A percentile compares a stretch with the other conserved stretches of the same genome.
phyloP scores from a whole-genome alignment of 2,888 invertebrate genomes.

The Ectobius pallidus region DNA sequence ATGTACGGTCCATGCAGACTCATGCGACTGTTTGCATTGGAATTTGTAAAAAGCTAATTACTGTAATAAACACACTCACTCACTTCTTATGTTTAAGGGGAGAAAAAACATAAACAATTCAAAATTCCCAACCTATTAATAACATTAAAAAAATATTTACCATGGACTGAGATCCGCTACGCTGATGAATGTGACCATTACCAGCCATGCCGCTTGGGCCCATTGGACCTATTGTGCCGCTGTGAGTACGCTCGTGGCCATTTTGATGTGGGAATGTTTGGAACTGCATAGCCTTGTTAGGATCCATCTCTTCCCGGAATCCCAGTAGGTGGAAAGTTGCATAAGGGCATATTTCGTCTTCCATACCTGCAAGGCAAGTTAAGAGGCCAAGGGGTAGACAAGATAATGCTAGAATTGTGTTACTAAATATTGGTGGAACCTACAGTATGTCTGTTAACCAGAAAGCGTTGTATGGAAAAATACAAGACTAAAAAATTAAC shows the following conservation, averaged over 20 bases:
- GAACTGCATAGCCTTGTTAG: conserved; percentile 88
- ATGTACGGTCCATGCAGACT: no score
- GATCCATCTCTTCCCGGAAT: conserved; percentile 96
- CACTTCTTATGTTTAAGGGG: no score
- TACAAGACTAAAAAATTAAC: no score
- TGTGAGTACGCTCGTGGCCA: conserved; percentile 67
- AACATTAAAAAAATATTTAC: conserved; percentile 54
- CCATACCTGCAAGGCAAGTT: conserved; percentile 72
- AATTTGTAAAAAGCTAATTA: no score
- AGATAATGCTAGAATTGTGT: background rate
- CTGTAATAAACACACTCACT: no score
- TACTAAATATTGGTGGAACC: background rate
- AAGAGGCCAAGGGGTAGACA: conserved; percentile 27
- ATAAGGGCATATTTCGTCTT: conserved; percentile 96
- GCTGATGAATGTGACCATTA: conserved; percentile 78
- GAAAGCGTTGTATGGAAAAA: no score
- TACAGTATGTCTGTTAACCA: no score
- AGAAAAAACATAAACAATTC: no score
- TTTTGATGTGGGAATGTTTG: conserved; percentile 83
- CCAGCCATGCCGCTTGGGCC: conserved; percentile 67
- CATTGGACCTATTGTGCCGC: conserved; percentile 82
- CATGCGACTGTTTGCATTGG: no score
- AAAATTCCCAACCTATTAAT: no score
- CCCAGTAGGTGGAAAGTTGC: conserved; percentile 95
- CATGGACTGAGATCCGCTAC: conserved; percentile 90